Conservation (phyloP, 1,140 invertebrate species). For the Eubasilissa regina region DNA sequence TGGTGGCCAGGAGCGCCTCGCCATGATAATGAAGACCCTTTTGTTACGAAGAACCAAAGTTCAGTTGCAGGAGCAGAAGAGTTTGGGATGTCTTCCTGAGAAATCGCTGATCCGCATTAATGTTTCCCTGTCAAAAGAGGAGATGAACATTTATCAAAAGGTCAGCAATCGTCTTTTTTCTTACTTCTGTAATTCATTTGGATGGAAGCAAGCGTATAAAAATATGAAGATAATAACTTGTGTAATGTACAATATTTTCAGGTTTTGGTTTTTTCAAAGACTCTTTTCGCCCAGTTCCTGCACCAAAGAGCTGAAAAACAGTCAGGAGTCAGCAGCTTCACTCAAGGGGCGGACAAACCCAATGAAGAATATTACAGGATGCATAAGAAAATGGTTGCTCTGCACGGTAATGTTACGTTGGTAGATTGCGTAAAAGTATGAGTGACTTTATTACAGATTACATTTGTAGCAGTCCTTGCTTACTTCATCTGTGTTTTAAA, state of each 20-base stretch:
- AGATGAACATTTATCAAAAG: constrained; percentile 86
- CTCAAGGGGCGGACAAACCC: constrained; percentile 53
- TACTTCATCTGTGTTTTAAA: no score
- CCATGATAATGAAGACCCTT: constrained; percentile 85
- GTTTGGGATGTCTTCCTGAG: constrained; percentile 77
- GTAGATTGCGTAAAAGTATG: no score
- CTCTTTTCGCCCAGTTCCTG: constrained; percentile 83
- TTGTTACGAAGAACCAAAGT: constrained; percentile 89
- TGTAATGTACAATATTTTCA: constrained; percentile 53
- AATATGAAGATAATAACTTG: neutral
- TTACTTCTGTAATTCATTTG: neutral
- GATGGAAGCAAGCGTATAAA: neutral
- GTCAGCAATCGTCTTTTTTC: constrained; percentile 65
- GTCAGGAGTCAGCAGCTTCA: constrained; percentile 57
- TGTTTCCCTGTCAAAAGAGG: constrained; percentile 78
- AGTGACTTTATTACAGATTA: no score
- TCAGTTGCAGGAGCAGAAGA: constrained; percentile 77
- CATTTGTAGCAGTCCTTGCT: no score
- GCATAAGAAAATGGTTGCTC: constrained; percentile 75
- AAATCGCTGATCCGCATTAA: constrained; percentile 74
- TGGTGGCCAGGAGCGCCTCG: constrained; percentile 81
- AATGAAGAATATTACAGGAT: constrained; percentile 72
- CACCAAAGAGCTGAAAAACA: constrained; percentile 81
- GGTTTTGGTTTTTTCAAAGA: constrained; percentile 79
- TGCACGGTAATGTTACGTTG: constrained; percentile 67